Conservation (phyloP, 1,140 invertebrate species). For the Hyposmocoma kahamanoa region DNA sequence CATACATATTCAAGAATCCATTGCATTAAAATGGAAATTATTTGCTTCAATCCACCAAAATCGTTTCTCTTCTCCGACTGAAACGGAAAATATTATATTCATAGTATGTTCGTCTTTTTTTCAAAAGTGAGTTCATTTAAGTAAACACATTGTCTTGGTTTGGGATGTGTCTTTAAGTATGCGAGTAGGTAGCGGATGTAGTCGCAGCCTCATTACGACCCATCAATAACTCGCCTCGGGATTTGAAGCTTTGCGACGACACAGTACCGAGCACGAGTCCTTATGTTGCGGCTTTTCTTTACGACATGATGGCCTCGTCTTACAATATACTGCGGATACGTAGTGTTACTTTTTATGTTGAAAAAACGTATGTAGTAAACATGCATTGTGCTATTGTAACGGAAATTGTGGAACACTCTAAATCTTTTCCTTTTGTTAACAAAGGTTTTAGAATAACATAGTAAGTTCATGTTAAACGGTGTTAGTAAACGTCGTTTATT, state of each 20-base stretch:
- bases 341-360: constrained; percentile 26
- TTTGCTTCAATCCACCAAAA: not conserved
- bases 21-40: constrained; percentile 1
- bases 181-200: constrained; percentile 8
- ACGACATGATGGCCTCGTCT: constrained; percentile 19
- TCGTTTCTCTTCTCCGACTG: too few relatives aligned
- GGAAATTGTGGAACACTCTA: too few relatives aligned
- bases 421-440: too few relatives aligned
- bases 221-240: constrained; percentile 30
- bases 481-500: too few relatives aligned
- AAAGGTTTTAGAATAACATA: too few relatives aligned
- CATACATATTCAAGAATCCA: constrained; percentile 1
- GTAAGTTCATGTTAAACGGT: too few relatives aligned
- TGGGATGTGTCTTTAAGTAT: not conserved
- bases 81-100: too few relatives aligned
- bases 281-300: constrained; percentile 19
- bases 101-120: too few relatives aligned
- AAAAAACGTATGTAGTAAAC: not conserved
- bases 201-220: constrained; percentile 23
- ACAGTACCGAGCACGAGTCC: constrained; percentile 12
- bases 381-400: too few relatives aligned
- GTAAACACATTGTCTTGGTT: not conserved
- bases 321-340: constrained; percentile 15
- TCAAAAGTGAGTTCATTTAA: not conserved
- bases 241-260: constrained; percentile 17